phyloP scores from a whole-genome alignment of 1,140 invertebrate genomes.

The Platorchestia sp. region DNA sequence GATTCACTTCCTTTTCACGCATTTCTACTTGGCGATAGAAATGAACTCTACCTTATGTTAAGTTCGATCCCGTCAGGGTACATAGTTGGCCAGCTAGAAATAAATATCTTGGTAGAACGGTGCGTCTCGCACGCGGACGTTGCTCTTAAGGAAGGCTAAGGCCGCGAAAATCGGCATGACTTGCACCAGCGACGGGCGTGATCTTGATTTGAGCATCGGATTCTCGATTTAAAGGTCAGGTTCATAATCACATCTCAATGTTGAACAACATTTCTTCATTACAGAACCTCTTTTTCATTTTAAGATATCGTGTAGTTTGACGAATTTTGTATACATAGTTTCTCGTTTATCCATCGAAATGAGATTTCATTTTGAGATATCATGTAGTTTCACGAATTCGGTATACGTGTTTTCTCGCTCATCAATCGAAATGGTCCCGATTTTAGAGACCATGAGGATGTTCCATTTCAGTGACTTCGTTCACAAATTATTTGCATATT shows the following conservation, averaged over 20 bases:
- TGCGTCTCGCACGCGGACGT: neutral
- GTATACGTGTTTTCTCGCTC: neutral
- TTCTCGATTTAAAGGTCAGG: neutral
- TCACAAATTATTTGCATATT: too few species aligned
- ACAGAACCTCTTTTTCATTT: neutral
- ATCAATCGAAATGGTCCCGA: neutral
- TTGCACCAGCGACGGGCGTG: neutral
- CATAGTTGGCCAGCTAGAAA: neutral
- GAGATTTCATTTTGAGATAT: neutral
- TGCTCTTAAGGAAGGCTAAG: neutral
- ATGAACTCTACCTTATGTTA: neutral
- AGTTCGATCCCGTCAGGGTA: neutral
- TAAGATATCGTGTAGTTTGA: neutral
- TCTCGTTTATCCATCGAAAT: too few species aligned
- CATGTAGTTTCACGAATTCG: neutral
- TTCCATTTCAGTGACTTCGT: neutral
- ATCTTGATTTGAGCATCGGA: neutral
- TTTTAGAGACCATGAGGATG: neutral
- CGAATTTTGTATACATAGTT: neutral
- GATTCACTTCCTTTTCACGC: neutral
- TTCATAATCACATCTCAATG: neutral
- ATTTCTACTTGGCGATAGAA: neutral
- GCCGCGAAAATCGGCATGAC: neutral
- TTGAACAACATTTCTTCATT: neutral
- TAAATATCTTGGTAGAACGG: neutral